Percentiles rank a stretch among this genome's conserved stretches.
Evolutionary conservation across 1,140 invertebrate species (phyloP).

Genomic region (Sitophilus oryzae): DNA sequence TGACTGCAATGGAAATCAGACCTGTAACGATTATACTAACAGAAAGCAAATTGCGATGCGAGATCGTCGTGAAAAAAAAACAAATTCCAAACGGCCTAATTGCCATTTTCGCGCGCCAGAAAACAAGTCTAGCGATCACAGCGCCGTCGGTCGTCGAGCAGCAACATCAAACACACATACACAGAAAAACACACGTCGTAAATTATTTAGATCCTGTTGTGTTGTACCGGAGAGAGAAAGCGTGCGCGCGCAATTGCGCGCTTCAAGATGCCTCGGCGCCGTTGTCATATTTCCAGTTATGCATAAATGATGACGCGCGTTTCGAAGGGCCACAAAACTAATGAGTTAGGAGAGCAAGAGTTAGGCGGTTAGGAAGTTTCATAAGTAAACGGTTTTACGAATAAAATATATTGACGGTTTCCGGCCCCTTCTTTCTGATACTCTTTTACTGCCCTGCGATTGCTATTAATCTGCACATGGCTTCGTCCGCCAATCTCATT

Average conservation of each 20-base stretch:
- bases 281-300: not conserved
- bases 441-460: too few species aligned
- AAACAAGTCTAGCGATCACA: not conserved
- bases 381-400: too few species aligned
- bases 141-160: not conserved
- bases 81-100: too few species aligned
- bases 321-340: not conserved
- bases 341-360: not conserved
- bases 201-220: not conserved
- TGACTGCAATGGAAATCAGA: too few species aligned
- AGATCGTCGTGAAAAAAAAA: too few species aligned
- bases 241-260: not conserved
- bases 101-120: not conserved
- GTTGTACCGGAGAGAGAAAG: not conserved
- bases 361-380: too few species aligned
- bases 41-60: too few species aligned
- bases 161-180: not conserved
- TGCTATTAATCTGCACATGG: too few species aligned
- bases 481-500: too few species aligned
- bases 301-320: not conserved
- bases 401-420: too few species aligned
- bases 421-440: too few species aligned
- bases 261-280: not conserved
- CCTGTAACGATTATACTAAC: too few species aligned
- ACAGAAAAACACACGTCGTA: not conserved